Conservation (phyloP, 2,888 invertebrate species). For the Caenorhabditis doughertyi region DNA sequence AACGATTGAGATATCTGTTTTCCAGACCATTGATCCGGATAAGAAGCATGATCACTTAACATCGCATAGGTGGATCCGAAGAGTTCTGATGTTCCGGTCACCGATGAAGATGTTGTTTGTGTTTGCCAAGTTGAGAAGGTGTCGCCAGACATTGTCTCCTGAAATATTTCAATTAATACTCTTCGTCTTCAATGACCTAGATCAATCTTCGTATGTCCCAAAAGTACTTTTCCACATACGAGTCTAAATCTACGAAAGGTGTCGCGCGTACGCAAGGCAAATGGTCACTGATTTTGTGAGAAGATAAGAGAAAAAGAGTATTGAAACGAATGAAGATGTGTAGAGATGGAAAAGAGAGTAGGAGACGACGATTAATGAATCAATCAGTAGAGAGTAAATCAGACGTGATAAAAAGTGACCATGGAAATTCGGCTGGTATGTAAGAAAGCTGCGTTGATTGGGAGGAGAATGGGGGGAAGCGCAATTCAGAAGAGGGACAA, state of each 20-base stretch:
- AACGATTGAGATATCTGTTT: slow-evolving; percentile 47
- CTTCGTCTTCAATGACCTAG: slow-evolving; percentile 32
- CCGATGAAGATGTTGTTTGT: slow-evolving; percentile 59
- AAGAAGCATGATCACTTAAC: slow-evolving; percentile 65
- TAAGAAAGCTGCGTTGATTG: slow-evolving; percentile 51
- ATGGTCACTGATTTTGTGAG: slow-evolving; percentile 37
- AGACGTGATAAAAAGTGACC: slow-evolving; percentile 62
- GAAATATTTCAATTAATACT: slow-evolving; percentile 19
- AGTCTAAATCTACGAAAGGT: slow-evolving; percentile 30
- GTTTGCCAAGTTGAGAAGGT: slow-evolving; percentile 60
- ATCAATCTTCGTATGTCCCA: slow-evolving; percentile 24
- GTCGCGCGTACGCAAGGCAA: slow-evolving; percentile 29
- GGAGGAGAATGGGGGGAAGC: slow-evolving; percentile 4
- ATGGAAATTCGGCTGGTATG: slow-evolving; percentile 37
- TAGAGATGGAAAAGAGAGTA: background rate
- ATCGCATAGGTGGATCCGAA: slow-evolving; percentile 75
- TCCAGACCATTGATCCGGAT: slow-evolving; percentile 50
- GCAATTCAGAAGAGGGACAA: slow-evolving; percentile 1
- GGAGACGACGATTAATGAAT: slow-evolving; percentile 54
- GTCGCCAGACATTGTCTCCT: slow-evolving; percentile 61
- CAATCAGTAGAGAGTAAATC: slow-evolving; percentile 58
- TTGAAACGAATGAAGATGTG: background rate
- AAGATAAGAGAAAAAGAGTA: slow-evolving; percentile 30
- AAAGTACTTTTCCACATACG: slow-evolving; percentile 29
- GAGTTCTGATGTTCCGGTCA: slow-evolving; percentile 71